A percentile compares a stretch with the other conserved stretches of the same genome.
These are phyloP conservation scores for Gonatopus flavifemur DNA, from an alignment of 1,140 invertebrate species.

Conservation along the genomic window DNA sequence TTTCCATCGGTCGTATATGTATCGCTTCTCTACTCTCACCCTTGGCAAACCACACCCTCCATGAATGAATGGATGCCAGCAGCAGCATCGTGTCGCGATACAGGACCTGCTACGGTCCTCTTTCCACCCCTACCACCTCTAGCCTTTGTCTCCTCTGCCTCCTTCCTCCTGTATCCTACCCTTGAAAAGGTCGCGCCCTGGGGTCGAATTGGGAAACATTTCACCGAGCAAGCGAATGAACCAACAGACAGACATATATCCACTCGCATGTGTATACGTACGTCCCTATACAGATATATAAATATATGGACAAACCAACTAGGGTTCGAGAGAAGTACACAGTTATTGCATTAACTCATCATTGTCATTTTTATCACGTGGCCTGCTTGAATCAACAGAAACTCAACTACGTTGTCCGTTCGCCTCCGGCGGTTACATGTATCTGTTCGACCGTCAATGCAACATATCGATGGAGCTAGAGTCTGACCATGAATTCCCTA, in stretches of 20 bases:
- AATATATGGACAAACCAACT: conserved; percentile 13
- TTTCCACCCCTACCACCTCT: too few relatives aligned
- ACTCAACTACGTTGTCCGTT: too few relatives aligned
- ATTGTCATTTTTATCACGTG: conserved; percentile 59
- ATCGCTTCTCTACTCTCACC: too few relatives aligned
- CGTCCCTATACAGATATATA: conserved; percentile 11
- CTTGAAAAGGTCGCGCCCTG: conserved; percentile 16
- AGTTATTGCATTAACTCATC: conserved; percentile 58
- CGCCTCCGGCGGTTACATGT: background rate
- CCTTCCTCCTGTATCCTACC: too few relatives aligned
- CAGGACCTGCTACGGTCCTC: too few relatives aligned
- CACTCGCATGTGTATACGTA: conserved; percentile 3
- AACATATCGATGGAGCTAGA: too few relatives aligned
- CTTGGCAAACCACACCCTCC: too few relatives aligned
- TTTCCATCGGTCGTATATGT: conserved; percentile 31
- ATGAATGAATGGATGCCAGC: too few relatives aligned
- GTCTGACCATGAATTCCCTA: too few relatives aligned
- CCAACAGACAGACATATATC: background rate
- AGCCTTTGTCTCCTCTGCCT: too few relatives aligned
- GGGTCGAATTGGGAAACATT: conserved; percentile 31
- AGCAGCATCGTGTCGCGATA: too few relatives aligned
- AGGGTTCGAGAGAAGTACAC: conserved; percentile 46
- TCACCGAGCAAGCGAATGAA: conserved; percentile 13
- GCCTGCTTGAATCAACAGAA: conserved; percentile 47
- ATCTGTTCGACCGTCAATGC: too few relatives aligned